These are phyloP conservation scores for Gallirallus australis DNA, from an alignment of 2,797 vertebrate genomes.

Conservation along the genomic window DNA sequence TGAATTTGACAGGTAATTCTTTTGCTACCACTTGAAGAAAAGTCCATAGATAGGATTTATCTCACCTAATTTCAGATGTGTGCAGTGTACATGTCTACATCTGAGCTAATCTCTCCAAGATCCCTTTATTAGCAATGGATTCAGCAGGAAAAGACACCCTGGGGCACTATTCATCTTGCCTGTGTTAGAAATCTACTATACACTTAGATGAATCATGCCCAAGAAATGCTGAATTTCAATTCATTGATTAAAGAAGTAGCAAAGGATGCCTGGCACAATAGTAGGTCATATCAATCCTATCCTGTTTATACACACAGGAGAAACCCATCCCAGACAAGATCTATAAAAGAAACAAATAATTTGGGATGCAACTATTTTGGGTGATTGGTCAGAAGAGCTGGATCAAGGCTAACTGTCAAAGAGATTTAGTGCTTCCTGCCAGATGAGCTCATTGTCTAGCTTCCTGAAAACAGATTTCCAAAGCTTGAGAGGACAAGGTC, in stretches of 20 bases:
- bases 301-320: background rate
- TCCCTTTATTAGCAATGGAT: background rate
- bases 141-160: background rate
- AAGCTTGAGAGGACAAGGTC: background rate
- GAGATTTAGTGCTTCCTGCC: background rate
- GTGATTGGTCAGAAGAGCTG: background rate
- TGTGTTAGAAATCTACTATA: background rate
- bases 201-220: background rate
- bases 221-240: background rate
- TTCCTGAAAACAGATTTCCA: background rate
- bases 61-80: background rate
- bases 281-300: background rate
- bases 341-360: background rate
- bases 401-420: background rate
- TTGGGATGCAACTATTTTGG: background rate
- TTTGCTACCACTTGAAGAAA: background rate
- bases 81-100: background rate
- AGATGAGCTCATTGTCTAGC: background rate
- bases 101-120: background rate
- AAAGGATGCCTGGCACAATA: background rate
- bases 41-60: slow-evolving; percentile 6
- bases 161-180: background rate
- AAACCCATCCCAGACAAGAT: background rate
- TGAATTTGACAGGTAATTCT: background rate
- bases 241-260: background rate